phyloP scores from a whole-genome alignment of 2,888 invertebrate genomes.

The Sarcophaga rosellei region DNA sequence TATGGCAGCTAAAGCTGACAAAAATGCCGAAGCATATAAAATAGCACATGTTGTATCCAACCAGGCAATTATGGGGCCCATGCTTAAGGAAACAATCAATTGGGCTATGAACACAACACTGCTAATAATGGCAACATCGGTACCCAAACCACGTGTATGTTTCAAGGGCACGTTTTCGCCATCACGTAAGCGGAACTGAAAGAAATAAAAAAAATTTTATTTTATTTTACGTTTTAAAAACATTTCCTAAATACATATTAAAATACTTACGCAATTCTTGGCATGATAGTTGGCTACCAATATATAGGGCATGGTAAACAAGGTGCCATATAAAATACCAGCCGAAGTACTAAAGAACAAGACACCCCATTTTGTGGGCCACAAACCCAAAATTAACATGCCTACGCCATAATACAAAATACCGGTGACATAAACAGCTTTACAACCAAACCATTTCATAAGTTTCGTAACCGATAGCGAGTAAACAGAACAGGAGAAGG shows the following conservation, averaged over 20 bases:
- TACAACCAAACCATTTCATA: constrained; percentile 78
- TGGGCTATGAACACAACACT: constrained; percentile 81
- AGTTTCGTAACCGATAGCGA: constrained; percentile 79
- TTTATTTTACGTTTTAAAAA: neutral
- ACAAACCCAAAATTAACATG: constrained; percentile 80
- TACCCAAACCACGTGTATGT: constrained; percentile 80
- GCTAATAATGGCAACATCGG: constrained; percentile 81
- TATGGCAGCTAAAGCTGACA: constrained; percentile 79
- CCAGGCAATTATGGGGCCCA: constrained; percentile 79
- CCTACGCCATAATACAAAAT: constrained; percentile 79
- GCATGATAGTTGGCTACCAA: constrained; percentile 81
- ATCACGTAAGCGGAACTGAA: constrained; percentile 77
- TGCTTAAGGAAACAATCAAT: constrained; percentile 78
- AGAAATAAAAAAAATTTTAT: constrained; percentile 14
- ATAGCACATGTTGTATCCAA: constrained; percentile 79
- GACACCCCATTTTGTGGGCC: constrained; percentile 80
- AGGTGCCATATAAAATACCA: constrained; percentile 81
- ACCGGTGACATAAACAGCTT: constrained; percentile 79
- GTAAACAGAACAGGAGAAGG: constrained; percentile 81
- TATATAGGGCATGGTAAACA: constrained; percentile 81
- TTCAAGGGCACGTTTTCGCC: constrained; percentile 80
- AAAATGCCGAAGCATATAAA: constrained; percentile 79
- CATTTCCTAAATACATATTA: neutral
- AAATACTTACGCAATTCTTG: constrained; percentile 79
- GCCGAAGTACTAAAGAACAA: constrained; percentile 80